These are phyloP conservation scores for Isoperla grammatica DNA, from an alignment of 2,888 invertebrate genomes.

Conservation along the genomic window DNA sequence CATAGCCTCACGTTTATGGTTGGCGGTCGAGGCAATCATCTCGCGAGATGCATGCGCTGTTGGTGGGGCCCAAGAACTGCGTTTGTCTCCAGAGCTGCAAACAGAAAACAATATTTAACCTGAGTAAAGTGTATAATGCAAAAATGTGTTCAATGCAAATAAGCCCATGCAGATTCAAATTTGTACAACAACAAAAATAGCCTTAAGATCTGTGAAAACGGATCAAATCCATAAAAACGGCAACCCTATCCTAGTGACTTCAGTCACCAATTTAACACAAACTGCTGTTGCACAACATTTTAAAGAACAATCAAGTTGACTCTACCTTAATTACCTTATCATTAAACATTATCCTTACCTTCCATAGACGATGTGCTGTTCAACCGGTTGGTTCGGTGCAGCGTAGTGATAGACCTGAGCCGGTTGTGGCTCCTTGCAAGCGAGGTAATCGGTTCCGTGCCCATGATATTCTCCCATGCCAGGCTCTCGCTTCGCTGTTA, in stretches of 20 bases:
- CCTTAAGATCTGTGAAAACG: too few species aligned
- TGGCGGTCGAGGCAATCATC: conserved; percentile 38
- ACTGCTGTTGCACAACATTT: too few species aligned
- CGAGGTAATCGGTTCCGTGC: conserved; percentile 32
- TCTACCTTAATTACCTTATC: too few species aligned
- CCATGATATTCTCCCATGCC: conserved; percentile 46
- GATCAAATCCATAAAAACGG: too few species aligned
- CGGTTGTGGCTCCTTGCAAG: conserved; percentile 14
- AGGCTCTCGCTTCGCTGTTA: conserved; percentile 35
- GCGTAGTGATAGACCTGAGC: conserved; percentile 16
- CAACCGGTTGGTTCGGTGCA: conserved; percentile 29
- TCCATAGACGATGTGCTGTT: conserved; percentile 48
- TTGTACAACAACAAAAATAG: too few species aligned
- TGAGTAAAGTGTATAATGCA: too few species aligned
- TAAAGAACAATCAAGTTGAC: too few species aligned
- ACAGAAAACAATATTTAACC: too few species aligned
- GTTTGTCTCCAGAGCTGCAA: conserved; percentile 47
- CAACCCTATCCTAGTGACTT: too few species aligned
- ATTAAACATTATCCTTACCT: conserved; percentile 32
- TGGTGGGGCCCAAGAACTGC: conserved; percentile 54
- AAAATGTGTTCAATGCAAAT: too few species aligned
- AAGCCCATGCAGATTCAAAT: too few species aligned
- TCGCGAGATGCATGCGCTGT: conserved; percentile 45
- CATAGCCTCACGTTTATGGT: conserved; percentile 40
- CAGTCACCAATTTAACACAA: too few species aligned